phyloP scores from a whole-genome alignment of 1,140 invertebrate genomes.

The Camponotus pennsylvanicus region DNA sequence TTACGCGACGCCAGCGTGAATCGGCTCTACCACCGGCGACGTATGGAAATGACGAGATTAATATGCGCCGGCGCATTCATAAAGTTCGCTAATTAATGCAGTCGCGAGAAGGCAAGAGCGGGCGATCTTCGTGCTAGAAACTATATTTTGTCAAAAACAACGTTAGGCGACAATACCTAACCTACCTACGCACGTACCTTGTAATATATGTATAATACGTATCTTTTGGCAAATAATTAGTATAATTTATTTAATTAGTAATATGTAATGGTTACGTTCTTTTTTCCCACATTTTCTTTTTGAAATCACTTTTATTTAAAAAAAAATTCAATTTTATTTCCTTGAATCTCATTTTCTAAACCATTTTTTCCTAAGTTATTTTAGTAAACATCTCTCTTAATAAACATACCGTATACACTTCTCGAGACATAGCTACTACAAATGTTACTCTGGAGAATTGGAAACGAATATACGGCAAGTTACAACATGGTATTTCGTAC shows the following conservation, averaged over 20 bases:
- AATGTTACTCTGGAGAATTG: slow-evolving; percentile 30
- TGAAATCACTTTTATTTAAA: too few relatives aligned
- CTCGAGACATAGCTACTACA: background rate
- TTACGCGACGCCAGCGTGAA: slow-evolving; percentile 59
- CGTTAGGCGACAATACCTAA: slow-evolving; percentile 11
- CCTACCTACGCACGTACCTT: background rate
- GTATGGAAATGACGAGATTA: slow-evolving; percentile 61
- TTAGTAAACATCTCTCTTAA: background rate
- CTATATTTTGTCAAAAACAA: slow-evolving; percentile 32
- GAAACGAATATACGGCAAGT: slow-evolving; percentile 17
- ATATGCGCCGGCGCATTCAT: slow-evolving; percentile 60
- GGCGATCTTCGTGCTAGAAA: slow-evolving; percentile 39
- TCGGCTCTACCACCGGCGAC: slow-evolving; percentile 46
- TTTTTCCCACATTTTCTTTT: background rate
- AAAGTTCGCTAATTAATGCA: slow-evolving; percentile 62
- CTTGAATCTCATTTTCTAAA: background rate
- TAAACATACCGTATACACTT: background rate
- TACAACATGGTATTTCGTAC: slow-evolving; percentile 38
- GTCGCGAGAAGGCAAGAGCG: slow-evolving; percentile 51
- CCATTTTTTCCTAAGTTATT: too few relatives aligned
- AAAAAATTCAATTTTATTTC: background rate
- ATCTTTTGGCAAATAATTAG: background rate
- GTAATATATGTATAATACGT: slow-evolving; percentile 10
- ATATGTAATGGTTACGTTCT: background rate
- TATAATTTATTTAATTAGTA: background rate